Evolutionary conservation across 2,797 vertebrate genomes (phyloP), one percentile per base, ranked within the genome.

Genomic region (Acanthurus tractus): DNA sequence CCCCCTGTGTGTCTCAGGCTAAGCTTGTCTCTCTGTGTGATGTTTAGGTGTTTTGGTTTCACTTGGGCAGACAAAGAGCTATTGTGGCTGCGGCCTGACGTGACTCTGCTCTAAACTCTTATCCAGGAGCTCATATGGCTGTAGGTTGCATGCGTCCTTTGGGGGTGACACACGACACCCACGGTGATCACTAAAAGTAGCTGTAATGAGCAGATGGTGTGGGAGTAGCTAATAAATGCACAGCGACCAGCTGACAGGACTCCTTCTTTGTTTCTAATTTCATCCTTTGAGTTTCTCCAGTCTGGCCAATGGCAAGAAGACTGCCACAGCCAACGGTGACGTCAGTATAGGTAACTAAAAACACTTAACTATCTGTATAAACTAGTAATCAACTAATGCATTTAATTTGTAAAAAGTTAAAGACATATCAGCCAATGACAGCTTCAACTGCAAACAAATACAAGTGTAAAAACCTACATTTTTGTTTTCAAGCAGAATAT

Each of bases 141-240:
- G 49, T 63, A 29, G 22, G 49, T n/a, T 40, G 63, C 63, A 12
- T 49, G 64, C 67, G 59, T 83, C 65, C 56, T 63, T 36, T 14
- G 69, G 73, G 74, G 75, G n/a, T 22, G 87, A 79, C 17, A 90
- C 80, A 7, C 2, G 72, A 90, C 79, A 86, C 87, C 75, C 3
- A 1, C 0, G 71, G 63, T 64, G 72, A 80, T 85, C 36, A 29
- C 62, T 75, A 58, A 70, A 49, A 56, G 70, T 23, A 38, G 65
- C 1, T 1, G 40, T 54, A 59, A 70, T 63, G 73, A 78, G 70
- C 22, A 45, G 49, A 72, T 81, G 13, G 76, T 42, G 74, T 88
- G 88, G 72, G 86, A 90, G 81, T 56, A 54, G 70, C 34, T 74
- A 53, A 85, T 89, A 84, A 76, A 76, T 49, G 22, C 53, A 55